Evolutionary conservation across 2,888 invertebrate species (phyloP), one percentile per base, ranked within the genome.

Genomic region (Cerastis leucographa): DNA sequence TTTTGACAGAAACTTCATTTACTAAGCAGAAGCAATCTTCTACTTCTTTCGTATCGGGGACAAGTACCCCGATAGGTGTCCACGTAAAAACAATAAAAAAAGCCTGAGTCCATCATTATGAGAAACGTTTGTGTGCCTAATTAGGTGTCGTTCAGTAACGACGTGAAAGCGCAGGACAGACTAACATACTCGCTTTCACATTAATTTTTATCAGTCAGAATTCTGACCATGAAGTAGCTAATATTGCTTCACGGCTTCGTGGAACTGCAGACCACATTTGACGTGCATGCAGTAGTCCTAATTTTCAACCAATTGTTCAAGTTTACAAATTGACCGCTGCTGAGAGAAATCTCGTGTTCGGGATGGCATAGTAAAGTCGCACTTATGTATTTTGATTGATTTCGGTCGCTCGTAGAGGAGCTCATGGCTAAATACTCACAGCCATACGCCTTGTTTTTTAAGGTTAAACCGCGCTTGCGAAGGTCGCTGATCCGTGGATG

Each of bases 91-190:
- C 6, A 44, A 72, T 29, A 51, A 73, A 74, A n/a, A 46, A 61
- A 4, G 0, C 9, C 14, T 11, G 0, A 2, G 12, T 40, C 1
- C 7, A 6, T 35, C 7, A n/a, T 9, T 3, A 40, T 46, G 44
- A 49, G 29, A n/a, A 35, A 64, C 35, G 25, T 40, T 14, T 40
- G 8, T 51, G 59, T 51, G 25, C 25, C 22, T 44, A 46, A 29
- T 61, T 25, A 59, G 12, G 9, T 29, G 66, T 67, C 14, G 19
- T 14, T 35, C 35, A 25, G 22, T 46, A 17, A 4, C 25, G 0
- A 14, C 6, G 56, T 25, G 68, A 79, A 79, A 79, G 79, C 29
- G 79, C 29, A 56, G 42, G 19, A 73, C 44, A 79, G 19, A 40
- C 40, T 59, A 56, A 73, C 51, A 46, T 12, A 65, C 14, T 17